A percentile compares a stretch with the other conserved stretches of the same genome.
phyloP scores from a whole-genome alignment of 2,113 vertebrate species.

The Marcusenius ussheri region DNA sequence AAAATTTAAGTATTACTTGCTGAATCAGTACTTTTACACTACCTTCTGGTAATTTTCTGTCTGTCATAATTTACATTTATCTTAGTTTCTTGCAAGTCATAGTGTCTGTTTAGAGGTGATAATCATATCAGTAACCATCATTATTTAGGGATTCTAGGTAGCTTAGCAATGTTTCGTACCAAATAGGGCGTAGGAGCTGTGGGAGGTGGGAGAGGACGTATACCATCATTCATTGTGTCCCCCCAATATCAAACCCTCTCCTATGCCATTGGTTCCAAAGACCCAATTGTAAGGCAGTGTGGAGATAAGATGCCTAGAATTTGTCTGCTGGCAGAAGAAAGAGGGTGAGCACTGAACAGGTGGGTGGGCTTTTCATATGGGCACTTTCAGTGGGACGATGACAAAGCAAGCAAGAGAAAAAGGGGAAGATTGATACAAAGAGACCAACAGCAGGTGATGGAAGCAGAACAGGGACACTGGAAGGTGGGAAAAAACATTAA shows the following conservation, averaged over 20 bases:
- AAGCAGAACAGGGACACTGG: background rate
- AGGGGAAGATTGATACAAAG: background rate
- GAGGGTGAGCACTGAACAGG: background rate
- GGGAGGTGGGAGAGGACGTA: no score
- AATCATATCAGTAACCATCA: slow-evolving; percentile 24
- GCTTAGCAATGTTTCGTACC: slow-evolving; percentile 21
- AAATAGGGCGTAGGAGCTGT: no score
- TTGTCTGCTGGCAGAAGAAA: background rate
- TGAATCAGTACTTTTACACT: slow-evolving; percentile 16
- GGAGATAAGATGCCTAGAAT: slow-evolving; percentile 29
- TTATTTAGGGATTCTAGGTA: slow-evolving; percentile 26
- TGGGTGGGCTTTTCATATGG: background rate
- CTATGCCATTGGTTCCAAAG: background rate
- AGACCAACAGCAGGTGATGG: background rate
- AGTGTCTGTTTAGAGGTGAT: slow-evolving; percentile 18
- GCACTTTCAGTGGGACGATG: background rate
- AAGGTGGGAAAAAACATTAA: background rate
- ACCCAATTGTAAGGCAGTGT: slow-evolving; percentile 24
- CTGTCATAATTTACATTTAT: slow-evolving; percentile 23
- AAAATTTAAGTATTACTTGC: slow-evolving; percentile 15
- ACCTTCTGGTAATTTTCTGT: slow-evolving; percentile 18
- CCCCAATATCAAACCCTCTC: background rate
- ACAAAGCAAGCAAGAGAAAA: background rate
- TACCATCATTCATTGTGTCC: background rate
- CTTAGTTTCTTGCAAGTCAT: background rate